A percentile compares a stretch with the other conserved stretches of the same genome.
Conservation (phyloP, 2,113 vertebrate genomes). For the Meles meles region DNA sequence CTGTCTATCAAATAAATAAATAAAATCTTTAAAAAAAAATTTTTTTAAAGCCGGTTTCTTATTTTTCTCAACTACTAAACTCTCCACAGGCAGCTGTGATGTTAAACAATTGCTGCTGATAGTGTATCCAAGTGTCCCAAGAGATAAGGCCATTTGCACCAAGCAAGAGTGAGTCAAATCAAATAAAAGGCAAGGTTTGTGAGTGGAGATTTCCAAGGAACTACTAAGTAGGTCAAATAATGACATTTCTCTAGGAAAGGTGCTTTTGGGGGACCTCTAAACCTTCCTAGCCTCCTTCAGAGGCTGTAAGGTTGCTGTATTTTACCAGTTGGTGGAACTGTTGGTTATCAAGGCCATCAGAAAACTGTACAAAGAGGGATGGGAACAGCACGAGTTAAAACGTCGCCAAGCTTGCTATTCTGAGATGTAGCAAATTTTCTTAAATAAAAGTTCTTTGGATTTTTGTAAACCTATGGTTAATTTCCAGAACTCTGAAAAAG, state of each 20-base stretch:
- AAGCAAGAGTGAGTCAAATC: background rate
- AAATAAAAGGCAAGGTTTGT: background rate
- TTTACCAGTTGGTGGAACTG: background rate
- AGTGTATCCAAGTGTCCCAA: background rate
- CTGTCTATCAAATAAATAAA: too few relatives aligned
- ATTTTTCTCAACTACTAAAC: background rate
- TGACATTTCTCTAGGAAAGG: background rate
- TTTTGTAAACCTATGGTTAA: background rate
- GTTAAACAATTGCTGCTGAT: background rate
- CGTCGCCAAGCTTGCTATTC: background rate
- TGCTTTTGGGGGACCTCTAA: background rate
- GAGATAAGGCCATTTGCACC: background rate
- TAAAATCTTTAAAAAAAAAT: background rate
- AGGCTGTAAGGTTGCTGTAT: background rate
- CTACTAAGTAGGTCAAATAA: background rate
- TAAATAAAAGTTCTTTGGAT: background rate
- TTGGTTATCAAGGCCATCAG: background rate
- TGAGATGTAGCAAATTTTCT: background rate
- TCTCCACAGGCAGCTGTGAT: background rate
- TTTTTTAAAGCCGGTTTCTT: background rate
- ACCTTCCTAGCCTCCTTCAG: background rate
- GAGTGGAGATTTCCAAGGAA: background rate
- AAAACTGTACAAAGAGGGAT: background rate
- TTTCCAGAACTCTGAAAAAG: background rate
- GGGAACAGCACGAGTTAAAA: background rate